Base-by-base conservation (phyloP, 2,797 vertebrate species). In the Liasis olivaceus region DNA sequence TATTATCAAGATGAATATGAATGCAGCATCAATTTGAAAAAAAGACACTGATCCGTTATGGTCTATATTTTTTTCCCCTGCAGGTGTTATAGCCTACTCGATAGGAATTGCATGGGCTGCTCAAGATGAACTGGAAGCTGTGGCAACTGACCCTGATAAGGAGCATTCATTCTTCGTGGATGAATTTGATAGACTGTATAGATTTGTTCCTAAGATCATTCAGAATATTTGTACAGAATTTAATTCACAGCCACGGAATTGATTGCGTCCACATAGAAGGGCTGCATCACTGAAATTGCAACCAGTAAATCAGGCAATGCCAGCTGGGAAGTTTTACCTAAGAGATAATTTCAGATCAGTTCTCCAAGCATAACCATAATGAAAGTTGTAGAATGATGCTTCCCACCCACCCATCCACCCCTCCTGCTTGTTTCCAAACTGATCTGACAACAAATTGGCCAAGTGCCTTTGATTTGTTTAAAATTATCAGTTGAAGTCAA, bases 121-220 rank as follows among this genome's bases (percentile, higher is more conserved):
- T 22, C 98, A 98, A 95, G 99, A 99, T 0, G 99, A 99, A 96
- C 97, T 99, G 95, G 99, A 99, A 96, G 98, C 98, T 97, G 99
- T 99, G 1, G 99, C 99, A 95, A 99, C 99, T 0, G 98, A 99
- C 95, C 99, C 99, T 0, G 98, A 99, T 97, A 98, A 98, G 92
- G 99, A 99, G 24, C 99, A 99, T 96, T 98, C 99, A 93, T 99
- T 99, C 98, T 99, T 99, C 0, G 99, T 99, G 95, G 99, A 99
- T 6, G 99, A 99, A 96, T 99, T 99, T 87, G 99, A 99, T 97
- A 98, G 98, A 97, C 99, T 99, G 89, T 98, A 99, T 97, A 98
- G 97, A 93, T 98, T 98, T 2, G 99, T 99, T 36, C 96, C 99
- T 87, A 99, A 97, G 96, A 98, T 99, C 95, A 98, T 99, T 95